These are phyloP conservation scores for Apostichopus leukothele DNA, from an alignment of 53 echinoderm and acorn worm genomes.

Conservation along the genomic window DNA sequence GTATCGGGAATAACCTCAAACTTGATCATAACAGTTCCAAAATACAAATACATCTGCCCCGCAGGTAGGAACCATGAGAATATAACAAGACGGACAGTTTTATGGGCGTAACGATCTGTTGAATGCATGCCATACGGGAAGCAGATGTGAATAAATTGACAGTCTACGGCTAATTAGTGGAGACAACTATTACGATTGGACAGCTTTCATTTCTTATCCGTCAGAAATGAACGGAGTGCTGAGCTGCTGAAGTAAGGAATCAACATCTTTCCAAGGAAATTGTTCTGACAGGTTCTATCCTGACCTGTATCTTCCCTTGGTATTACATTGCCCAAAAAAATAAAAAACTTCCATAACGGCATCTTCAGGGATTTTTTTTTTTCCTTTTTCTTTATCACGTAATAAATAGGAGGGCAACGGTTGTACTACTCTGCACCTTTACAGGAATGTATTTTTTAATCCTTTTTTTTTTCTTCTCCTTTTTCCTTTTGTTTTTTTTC, in stretches of 20 bases:
- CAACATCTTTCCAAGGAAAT: too few species aligned
- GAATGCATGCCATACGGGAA: background rate
- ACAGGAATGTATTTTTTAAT: too few species aligned
- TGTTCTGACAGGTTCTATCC: background rate
- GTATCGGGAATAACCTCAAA: background rate
- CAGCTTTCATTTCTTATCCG: background rate
- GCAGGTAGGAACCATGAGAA: background rate
- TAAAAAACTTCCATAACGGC: too few species aligned
- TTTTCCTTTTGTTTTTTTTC: too few species aligned
- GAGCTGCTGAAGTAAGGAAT: background rate
- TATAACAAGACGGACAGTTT: background rate
- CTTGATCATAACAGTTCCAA: background rate
- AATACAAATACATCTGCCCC: background rate
- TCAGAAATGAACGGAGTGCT: background rate
- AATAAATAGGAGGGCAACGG: too few species aligned
- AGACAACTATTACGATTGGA: background rate
- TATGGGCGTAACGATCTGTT: background rate
- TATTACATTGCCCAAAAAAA: too few species aligned
- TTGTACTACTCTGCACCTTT: too few species aligned
- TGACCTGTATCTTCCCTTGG: background rate
- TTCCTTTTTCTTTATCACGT: too few species aligned
- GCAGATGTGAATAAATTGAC: background rate
- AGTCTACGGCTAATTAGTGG: constrained; percentile 3
- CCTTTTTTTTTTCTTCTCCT: too few species aligned
- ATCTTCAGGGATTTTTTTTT: too few species aligned